phyloP scores from a whole-genome alignment of 2,888 invertebrate species.

The Homarus gammarus region DNA sequence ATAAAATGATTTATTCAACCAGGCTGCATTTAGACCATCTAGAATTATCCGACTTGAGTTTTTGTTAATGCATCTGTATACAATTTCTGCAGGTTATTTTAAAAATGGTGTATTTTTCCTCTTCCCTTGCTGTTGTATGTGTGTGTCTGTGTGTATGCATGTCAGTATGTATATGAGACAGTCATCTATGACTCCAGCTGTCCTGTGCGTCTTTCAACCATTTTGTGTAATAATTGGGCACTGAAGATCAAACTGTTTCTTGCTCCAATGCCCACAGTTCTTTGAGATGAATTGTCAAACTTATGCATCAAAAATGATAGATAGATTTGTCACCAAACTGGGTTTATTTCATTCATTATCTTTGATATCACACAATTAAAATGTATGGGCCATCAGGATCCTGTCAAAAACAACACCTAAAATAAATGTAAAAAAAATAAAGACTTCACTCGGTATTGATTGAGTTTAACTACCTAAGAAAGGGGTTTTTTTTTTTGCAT shows the following conservation, averaged over 20 bases:
- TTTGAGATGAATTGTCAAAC: slow-evolving; percentile 24
- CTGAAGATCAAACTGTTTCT: slow-evolving; percentile 21
- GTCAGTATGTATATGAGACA: slow-evolving; percentile 34
- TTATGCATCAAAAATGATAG: slow-evolving; percentile 7
- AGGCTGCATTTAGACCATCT: slow-evolving; percentile 4
- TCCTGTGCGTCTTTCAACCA: slow-evolving; percentile 59
- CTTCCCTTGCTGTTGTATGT: slow-evolving; percentile 56
- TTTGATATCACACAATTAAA: background rate
- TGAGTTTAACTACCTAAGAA: slow-evolving; percentile 9
- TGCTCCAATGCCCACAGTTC: slow-evolving; percentile 33
- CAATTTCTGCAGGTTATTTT: background rate
- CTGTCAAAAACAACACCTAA: background rate
- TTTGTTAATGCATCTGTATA: slow-evolving; percentile 22
- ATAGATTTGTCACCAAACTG: slow-evolving; percentile 14
- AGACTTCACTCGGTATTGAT: slow-evolving; percentile 9
- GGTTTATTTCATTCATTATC: slow-evolving; percentile 16
- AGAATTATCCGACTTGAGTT: background rate
- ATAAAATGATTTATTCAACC: background rate
- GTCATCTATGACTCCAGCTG: slow-evolving; percentile 46
- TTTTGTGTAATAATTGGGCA: slow-evolving; percentile 17
- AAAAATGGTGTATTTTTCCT: slow-evolving; percentile 30
- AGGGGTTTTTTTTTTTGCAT: slow-evolving; percentile 31
- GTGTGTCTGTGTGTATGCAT: slow-evolving; percentile 51
- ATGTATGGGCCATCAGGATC: background rate
- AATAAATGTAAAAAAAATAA: too few relatives aligned